Conservation (phyloP, 2,797 vertebrate species). For the Tadarida brasiliensis region DNA sequence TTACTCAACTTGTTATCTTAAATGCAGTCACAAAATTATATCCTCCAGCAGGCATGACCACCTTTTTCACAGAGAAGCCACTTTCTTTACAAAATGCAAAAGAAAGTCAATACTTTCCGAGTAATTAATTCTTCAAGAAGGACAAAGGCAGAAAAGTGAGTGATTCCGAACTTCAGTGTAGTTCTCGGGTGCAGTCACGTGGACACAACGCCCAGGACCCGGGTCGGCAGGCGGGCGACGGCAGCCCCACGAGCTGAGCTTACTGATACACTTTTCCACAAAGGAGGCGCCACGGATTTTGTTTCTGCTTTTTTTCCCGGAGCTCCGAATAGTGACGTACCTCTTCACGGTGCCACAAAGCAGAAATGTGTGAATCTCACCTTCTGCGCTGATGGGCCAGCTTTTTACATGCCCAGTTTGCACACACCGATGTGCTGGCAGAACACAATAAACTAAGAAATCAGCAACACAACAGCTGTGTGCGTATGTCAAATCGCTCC, state of each 20-base stretch:
- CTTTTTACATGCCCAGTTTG: background rate
- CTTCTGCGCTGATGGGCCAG: background rate
- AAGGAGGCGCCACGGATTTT: background rate
- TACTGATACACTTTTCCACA: background rate
- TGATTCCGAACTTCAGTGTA: no score
- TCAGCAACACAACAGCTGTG: background rate
- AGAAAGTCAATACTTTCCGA: background rate
- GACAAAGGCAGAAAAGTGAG: background rate
- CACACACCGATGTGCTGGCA: background rate
- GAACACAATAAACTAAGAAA: background rate
- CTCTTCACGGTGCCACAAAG: background rate
- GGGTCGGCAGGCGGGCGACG: no score
- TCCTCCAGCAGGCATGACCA: constrained; percentile 65
- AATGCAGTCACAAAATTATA: constrained; percentile 74
- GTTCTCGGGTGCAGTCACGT: accelerated
- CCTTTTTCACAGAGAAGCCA: constrained; percentile 68
- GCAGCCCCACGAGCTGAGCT: background rate
- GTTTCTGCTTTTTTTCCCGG: background rate
- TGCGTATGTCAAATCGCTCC: background rate
- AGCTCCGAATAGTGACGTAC: background rate
- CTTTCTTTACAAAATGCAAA: constrained; percentile 30
- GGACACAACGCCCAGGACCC: no score
- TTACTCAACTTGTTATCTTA: constrained; percentile 65
- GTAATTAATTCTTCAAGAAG: background rate
- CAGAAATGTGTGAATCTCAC: background rate